Evolutionary conservation across 2,113 vertebrate genomes (phyloP).

Genomic region (Notarius lentiginosus): DNA sequence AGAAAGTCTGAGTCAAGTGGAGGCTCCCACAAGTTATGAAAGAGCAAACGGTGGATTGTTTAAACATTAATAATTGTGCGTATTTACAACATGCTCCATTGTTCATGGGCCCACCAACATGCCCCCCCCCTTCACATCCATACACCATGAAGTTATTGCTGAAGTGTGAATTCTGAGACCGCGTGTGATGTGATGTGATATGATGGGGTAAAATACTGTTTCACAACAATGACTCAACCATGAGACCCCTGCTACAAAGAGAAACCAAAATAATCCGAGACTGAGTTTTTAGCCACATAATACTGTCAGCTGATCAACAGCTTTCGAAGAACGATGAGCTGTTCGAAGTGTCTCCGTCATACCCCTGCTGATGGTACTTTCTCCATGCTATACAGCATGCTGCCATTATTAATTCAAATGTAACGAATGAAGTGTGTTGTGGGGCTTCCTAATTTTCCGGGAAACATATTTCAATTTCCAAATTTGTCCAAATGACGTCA

Average conservation of each 20-base stretch:
- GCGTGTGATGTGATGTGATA: too few species aligned
- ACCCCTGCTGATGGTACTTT: not conserved
- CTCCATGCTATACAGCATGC: too few species aligned
- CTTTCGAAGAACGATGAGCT: conserved; percentile 35
- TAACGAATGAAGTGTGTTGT: not conserved
- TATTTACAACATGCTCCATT: not conserved
- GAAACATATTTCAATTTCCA: not conserved
- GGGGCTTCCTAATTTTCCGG: not conserved
- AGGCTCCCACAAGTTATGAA: not conserved
- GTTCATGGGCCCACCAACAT: not conserved
- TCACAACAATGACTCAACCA: conserved; percentile 54
- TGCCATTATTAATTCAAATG: too few species aligned
- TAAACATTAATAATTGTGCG: not conserved
- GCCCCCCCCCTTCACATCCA: not conserved
- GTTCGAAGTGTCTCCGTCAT: not conserved
- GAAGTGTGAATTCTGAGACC: not conserved
- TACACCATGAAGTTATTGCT: not conserved
- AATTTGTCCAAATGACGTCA: not conserved
- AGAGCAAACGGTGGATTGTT: not conserved
- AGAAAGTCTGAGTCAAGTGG: conserved; percentile 26
- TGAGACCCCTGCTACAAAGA: conserved; percentile 54
- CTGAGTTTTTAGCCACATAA: conserved; percentile 7
- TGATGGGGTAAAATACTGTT: not conserved
- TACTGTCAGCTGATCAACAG: conserved; percentile 26
- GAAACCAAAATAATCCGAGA: conserved; percentile 60